These are phyloP conservation scores for Podotricha telesiphe DNA, from an alignment of 2,888 invertebrate genomes.

Conservation along the genomic window DNA sequence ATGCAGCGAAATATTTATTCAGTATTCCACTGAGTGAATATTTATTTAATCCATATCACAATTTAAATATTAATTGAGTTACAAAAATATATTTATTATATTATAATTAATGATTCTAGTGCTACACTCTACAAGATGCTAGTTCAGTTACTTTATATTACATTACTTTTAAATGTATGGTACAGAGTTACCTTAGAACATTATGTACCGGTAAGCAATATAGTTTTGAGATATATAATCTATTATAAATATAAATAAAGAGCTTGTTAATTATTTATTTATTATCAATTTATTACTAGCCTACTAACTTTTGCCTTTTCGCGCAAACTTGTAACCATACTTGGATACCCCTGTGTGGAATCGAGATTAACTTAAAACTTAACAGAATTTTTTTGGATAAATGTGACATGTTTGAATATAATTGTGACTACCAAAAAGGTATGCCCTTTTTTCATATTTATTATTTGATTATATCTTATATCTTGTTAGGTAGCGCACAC, in stretches of 20 bases:
- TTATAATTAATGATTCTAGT: neutral
- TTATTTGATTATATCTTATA: neutral
- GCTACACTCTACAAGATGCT: neutral
- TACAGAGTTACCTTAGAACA: constrained; percentile 47
- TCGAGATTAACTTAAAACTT: constrained; percentile 45
- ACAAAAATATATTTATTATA: neutral
- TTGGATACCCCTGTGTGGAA: constrained; percentile 56
- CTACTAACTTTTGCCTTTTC: constrained; percentile 52
- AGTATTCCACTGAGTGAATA: too few relatives aligned
- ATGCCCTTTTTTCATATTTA: constrained; percentile 20
- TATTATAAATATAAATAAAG: neutral
- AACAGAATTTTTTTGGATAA: constrained; percentile 59
- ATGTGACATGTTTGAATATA: constrained; percentile 66
- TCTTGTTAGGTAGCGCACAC: neutral
- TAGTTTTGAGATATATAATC: neutral
- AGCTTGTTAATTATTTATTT: neutral
- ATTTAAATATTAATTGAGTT: neutral
- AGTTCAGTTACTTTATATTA: neutral
- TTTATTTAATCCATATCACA: neutral
- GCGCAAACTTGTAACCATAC: constrained; percentile 65
- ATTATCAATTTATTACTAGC: constrained; percentile 47
- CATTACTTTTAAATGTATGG: constrained; percentile 4
- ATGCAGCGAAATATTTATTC: neutral
- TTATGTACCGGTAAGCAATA: constrained; percentile 52
- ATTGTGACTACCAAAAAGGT: constrained; percentile 63